These are phyloP conservation scores for Delichon dasypus DNA, from an alignment of 2,797 vertebrate species.

Conservation along the genomic window DNA sequence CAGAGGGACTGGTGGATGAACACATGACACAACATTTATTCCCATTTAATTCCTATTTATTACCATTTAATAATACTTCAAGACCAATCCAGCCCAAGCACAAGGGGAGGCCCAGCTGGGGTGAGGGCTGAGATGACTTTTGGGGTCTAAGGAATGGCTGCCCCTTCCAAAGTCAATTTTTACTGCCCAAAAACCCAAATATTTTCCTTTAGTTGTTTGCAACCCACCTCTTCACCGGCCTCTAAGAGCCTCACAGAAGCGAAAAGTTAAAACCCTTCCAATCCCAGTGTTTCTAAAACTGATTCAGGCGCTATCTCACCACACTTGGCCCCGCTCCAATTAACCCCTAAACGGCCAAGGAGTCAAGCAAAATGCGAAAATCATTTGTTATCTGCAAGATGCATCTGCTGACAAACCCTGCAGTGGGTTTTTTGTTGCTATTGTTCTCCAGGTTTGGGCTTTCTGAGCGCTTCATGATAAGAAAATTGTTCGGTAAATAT, in stretches of 20 bases:
- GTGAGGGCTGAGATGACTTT: neutral
- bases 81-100: neutral
- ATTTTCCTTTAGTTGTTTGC: neutral
- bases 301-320: neutral
- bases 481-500: constrained; percentile 7
- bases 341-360: neutral
- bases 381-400: neutral
- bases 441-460: constrained; percentile 14
- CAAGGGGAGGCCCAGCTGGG: neutral
- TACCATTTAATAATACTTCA: neutral
- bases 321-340: neutral
- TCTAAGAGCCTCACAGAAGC: neutral
- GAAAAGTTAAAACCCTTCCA: neutral
- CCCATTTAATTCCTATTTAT: neutral
- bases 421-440: neutral
- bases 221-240: neutral
- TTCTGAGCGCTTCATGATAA: neutral
- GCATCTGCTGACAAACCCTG: constrained; percentile 33
- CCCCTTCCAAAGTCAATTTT: neutral
- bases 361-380: constrained; percentile 1
- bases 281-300: neutral
- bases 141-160: neutral
- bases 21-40: neutral
- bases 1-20: neutral
- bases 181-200: neutral